Evolutionary conservation across 1,140 invertebrate genomes (phyloP).

Genomic region (Bombus impatiens): DNA sequence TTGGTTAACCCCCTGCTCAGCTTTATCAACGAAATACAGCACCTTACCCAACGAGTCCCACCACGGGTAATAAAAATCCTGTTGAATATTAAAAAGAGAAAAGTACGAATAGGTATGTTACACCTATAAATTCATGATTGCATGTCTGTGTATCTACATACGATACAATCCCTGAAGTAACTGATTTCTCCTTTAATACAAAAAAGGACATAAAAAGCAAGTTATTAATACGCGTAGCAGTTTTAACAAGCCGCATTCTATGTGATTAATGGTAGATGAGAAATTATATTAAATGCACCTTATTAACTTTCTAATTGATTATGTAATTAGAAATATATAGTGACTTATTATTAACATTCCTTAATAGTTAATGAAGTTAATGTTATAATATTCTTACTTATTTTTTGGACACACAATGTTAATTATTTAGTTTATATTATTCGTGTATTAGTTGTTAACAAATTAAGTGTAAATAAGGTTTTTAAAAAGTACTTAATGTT

Average conservation of each 20-base stretch:
- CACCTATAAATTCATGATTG: conserved; percentile 40
- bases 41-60: conserved; percentile 79
- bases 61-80: conserved; percentile 79
- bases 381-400: neutral
- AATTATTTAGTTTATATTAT: neutral
- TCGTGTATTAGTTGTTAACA: neutral
- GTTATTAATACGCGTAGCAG: conserved; percentile 44
- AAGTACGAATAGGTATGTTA: conserved; percentile 59
- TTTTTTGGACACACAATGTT: neutral
- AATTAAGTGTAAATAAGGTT: neutral
- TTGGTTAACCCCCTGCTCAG: conserved; percentile 75
- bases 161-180: conserved; percentile 38
- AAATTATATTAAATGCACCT: conserved; percentile 5
- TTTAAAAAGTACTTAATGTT: neutral
- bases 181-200: conserved; percentile 50
- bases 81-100: conserved; percentile 77
- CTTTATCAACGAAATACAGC: conserved; percentile 81
- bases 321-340: neutral
- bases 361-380: neutral
- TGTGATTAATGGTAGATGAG: conserved; percentile 36
- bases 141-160: conserved; percentile 46
- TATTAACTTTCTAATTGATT: neutral
- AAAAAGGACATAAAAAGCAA: conserved; percentile 59
- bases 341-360: neutral
- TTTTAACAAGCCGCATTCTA: conserved; percentile 31